Base-by-base conservation (phyloP, 1,140 invertebrate species). In the Bacillus rossius region DNA sequence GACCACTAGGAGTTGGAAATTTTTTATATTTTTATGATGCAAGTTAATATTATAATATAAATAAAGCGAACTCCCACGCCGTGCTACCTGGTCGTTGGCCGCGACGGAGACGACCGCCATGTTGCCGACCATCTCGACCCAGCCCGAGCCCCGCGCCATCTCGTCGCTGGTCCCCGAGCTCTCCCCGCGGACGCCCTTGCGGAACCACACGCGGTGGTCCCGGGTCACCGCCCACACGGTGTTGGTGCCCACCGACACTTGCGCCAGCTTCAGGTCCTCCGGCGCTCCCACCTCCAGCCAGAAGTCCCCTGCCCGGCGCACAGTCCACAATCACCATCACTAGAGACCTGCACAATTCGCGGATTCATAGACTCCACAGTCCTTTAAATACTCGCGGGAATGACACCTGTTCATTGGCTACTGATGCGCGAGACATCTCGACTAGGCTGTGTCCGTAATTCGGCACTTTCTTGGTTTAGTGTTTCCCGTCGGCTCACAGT, bases 141-240 rank as follows among this genome's bases (percentile, higher is more conserved):
- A 91, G 22, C 86, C 84, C 71, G 79, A 84, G 2, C 88, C 88
- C 65, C 84, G 84, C 23, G 86, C 84, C 45, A 85, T 72, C 67
- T 85, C 81, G 71, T 88, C 86, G 64, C 83, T 87, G 54, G 82
- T 74, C 17, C 83, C 85, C 25, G 84, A 78, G 58, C 79, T 79
- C 66, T 84, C 84, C 4, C 86, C 84, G 70, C 85, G 84, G 20
- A 94, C 82, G 22, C 92, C 91, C 74, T 91, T 87, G 62, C 91
- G 79, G 70, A 94, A 94, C 91, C 91, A 95, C n/a, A 94, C 88
- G 67, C 84, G 83, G 55, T 86, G 83, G 69, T 93, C 87, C 66
- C 88, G 85, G 47, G 87, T 89, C 7, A 94, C 75, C 60, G 87
- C 91, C 94, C 94, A 96, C 7, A 94, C 88, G 3, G 85, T 79